Evolutionary conservation across 2,113 vertebrate species (phyloP).

Genomic region (Enhydra lutris): DNA sequence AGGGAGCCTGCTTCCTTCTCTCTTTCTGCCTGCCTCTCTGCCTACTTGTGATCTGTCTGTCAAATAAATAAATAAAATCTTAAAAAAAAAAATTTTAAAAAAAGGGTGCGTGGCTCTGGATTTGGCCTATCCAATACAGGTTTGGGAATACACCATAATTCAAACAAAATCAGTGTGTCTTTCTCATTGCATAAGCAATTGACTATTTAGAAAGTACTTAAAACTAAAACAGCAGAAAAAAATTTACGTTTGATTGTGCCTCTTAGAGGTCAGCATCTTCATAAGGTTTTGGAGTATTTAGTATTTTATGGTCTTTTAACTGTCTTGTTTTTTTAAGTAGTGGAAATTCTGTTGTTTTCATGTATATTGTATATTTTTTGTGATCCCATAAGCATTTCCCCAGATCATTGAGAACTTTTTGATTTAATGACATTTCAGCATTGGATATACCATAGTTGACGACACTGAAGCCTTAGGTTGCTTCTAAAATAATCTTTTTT

Average conservation of each 20-base stretch:
- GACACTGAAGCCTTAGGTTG: not conserved
- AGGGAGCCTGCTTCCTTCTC: no score
- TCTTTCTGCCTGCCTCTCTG: no score
- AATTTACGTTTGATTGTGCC: not conserved
- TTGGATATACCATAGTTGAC: not conserved
- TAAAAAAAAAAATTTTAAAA: no score
- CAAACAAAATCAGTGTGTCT: not conserved
- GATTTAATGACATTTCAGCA: not conserved
- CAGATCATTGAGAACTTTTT: not conserved
- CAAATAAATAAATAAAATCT: no score
- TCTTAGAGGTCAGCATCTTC: not conserved
- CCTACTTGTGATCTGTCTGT: no score
- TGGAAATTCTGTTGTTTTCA: not conserved
- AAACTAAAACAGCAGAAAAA: not conserved
- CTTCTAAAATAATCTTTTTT: constrained; percentile 10
- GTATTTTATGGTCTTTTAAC: not conserved
- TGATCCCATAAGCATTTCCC: not conserved
- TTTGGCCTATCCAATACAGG: not conserved
- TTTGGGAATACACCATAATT: not conserved
- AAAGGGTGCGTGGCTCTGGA: not conserved
- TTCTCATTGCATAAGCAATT: not conserved
- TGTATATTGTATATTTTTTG: not conserved
- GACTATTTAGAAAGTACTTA: not conserved
- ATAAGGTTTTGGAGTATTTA: constrained; percentile 25
- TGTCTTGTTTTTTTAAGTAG: not conserved